Base-by-base conservation (phyloP, 2,888 invertebrate species). In the Agrochola lota region DNA sequence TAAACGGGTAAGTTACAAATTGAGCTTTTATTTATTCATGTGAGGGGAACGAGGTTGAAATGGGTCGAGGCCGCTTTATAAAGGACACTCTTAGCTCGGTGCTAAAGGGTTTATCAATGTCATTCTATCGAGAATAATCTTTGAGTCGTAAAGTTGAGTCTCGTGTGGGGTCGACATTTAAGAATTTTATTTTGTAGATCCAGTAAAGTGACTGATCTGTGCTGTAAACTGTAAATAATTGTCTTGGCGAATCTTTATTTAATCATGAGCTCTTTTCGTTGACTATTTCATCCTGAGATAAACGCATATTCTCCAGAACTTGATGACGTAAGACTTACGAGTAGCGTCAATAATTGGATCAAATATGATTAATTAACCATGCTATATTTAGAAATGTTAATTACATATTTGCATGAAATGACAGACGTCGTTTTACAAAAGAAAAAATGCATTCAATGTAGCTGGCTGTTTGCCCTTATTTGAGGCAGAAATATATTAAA, bases 21-120 rank as follows among this genome's bases (percentile, higher is more conserved):
- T 95, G 95, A 95, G 95, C 94, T 93, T 95, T 96, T 96, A 96
- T 95, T 96, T 96, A 96, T 96, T 96, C 96, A 96, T 95, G 94
- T 91, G 94, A 94, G 93, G 94, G 94, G 94, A 92, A 93, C 91
- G 92, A 94, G 93, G 94, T 92, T 95, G 95, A 96, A 95, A 95
- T 96, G 95, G 95, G 95, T 95, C 95, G 95, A 94, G 95, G 94
- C 94, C 95, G 94, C 91, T 92, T 91, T 92, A 94, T 94, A 95
- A 94, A 95, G 95, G 94, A 94, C 95, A 93, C 94, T 92, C 91
- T 93, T 91, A 92, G 91, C 88, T 90, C 91, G 67, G 59, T 67
- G 84, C 92, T 93, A 92, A 93, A 94, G 91, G 93, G 92, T 92
- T 91, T 89, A 89, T 85, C 85, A 71, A 85, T 85, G 77, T 88